phyloP scores from a whole-genome alignment of 1,140 invertebrate species.

The Goniozus legneri region DNA sequence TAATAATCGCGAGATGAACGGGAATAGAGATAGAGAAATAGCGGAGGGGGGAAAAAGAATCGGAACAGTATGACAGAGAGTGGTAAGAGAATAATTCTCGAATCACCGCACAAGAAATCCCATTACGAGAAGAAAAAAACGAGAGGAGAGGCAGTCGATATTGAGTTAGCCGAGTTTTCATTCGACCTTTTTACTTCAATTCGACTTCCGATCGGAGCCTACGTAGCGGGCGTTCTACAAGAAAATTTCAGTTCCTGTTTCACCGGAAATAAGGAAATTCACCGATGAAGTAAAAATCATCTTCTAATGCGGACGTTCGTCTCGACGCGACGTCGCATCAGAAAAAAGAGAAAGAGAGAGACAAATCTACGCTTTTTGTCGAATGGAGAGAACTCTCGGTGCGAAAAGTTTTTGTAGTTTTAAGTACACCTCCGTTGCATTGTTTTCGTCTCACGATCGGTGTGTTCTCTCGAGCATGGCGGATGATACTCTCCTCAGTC shows the following conservation, averaged over 20 bases:
- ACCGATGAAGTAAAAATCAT: conserved; percentile 10
- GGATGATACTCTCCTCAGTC: conserved; percentile 25
- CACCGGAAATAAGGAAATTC: conserved; percentile 23
- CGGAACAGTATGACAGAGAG: too few species aligned
- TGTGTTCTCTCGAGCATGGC: conserved; percentile 14
- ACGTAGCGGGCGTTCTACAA: conserved; percentile 21
- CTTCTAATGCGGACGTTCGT: not conserved
- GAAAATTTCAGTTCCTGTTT: conserved; percentile 24
- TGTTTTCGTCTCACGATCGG: too few species aligned
- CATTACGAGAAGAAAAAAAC: conserved; percentile 42
- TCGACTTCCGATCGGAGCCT: conserved; percentile 40
- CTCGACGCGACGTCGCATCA: not conserved
- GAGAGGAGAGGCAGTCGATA: conserved; percentile 38
- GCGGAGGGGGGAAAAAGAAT: too few species aligned
- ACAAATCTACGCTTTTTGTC: too few species aligned
- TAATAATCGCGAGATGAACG: too few species aligned
- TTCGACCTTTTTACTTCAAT: conserved; percentile 46
- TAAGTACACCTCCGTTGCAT: too few species aligned
- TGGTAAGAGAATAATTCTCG: conserved; percentile 43
- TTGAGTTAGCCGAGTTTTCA: conserved; percentile 51
- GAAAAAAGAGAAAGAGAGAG: not conserved
- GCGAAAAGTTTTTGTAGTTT: too few species aligned
- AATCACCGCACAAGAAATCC: conserved; percentile 49
- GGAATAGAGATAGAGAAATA: too few species aligned
- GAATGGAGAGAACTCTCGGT: too few species aligned